Percentiles rank a stretch among this genome's conserved stretches.
Evolutionary conservation across 2,888 invertebrate species (phyloP).

Genomic region (Netelia fuscicornis): DNA sequence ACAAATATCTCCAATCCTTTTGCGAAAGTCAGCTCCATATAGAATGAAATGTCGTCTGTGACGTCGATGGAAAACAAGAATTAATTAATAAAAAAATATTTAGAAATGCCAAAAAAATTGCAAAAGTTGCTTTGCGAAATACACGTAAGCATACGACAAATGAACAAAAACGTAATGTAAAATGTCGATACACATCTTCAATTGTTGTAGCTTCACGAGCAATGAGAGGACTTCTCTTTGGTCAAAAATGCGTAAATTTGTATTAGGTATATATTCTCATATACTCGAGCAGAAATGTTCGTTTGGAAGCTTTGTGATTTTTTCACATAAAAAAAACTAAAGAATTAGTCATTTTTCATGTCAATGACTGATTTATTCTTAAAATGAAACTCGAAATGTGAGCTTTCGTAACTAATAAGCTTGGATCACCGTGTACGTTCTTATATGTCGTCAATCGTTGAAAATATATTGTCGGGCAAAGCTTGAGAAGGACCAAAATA

Average conservation of each 20-base stretch:
- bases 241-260: slow-evolving; percentile 12
- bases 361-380: background rate
- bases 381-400: slow-evolving; percentile 4
- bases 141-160: background rate
- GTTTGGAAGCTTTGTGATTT: slow-evolving; percentile 25
- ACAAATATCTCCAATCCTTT: slow-evolving; percentile 65
- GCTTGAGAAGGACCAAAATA: slow-evolving; percentile 7
- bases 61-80: slow-evolving; percentile 26
- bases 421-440: slow-evolving; percentile 3
- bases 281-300: slow-evolving; percentile 22
- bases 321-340: background rate
- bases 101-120: slow-evolving; percentile 19
- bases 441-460: slow-evolving; percentile 14
- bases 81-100: slow-evolving; percentile 23
- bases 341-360: slow-evolving; percentile 10
- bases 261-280: background rate
- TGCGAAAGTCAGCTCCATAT: slow-evolving; percentile 50
- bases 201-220: background rate
- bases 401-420: background rate
- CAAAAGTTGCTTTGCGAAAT: slow-evolving; percentile 8
- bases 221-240: slow-evolving; percentile 8
- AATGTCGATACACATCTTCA: slow-evolving; percentile 12
- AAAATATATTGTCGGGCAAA: slow-evolving; percentile 8
- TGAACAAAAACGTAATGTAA: background rate
- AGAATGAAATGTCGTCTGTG: slow-evolving; percentile 38